These are phyloP conservation scores for Silurus asotus DNA, from an alignment of 2,113 vertebrate genomes.

Conservation along the genomic window DNA sequence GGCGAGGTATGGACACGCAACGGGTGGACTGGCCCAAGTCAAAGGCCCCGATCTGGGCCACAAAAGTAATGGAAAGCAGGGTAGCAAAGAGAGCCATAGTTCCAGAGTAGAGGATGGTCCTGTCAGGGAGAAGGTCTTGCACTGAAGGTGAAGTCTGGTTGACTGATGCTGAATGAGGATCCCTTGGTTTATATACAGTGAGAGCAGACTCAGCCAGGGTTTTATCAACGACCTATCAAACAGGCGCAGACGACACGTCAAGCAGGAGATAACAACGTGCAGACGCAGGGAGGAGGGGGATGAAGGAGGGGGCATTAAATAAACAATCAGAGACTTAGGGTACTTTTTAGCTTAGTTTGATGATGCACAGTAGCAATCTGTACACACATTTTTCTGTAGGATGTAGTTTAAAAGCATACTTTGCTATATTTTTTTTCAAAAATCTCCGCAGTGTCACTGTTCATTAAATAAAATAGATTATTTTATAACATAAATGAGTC, in stretches of 20 bases:
- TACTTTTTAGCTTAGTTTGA: conserved; percentile 7
- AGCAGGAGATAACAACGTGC: conserved; percentile 70
- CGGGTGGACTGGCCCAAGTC: conserved; percentile 86
- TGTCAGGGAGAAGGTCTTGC: conserved; percentile 38
- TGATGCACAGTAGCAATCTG: conserved; percentile 7
- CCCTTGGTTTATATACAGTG: conserved; percentile 64
- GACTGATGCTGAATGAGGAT: conserved; percentile 32
- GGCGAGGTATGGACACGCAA: conserved; percentile 80
- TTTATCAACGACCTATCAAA: conserved; percentile 77
- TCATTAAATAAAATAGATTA: neutral
- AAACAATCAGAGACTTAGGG: conserved; percentile 45
- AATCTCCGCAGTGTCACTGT: neutral
- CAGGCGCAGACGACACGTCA: conserved; percentile 69
- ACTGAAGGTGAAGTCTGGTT: neutral
- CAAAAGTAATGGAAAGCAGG: conserved; percentile 53
- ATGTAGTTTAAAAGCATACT: neutral
- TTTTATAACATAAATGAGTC: neutral
- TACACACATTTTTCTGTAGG: neutral
- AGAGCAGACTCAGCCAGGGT: conserved; percentile 61
- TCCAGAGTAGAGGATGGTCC: neutral
- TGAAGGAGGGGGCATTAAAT: conserved; percentile 42
- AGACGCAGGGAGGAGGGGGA: conserved; percentile 62
- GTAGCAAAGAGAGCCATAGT: conserved; percentile 59
- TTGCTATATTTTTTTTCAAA: neutral
- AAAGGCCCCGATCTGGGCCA: conserved; percentile 63